Percentiles rank a stretch among this genome's conserved stretches.
Conservation (phyloP, 2,797 vertebrate genomes). For the Melanotaenia trifasciata region DNA sequence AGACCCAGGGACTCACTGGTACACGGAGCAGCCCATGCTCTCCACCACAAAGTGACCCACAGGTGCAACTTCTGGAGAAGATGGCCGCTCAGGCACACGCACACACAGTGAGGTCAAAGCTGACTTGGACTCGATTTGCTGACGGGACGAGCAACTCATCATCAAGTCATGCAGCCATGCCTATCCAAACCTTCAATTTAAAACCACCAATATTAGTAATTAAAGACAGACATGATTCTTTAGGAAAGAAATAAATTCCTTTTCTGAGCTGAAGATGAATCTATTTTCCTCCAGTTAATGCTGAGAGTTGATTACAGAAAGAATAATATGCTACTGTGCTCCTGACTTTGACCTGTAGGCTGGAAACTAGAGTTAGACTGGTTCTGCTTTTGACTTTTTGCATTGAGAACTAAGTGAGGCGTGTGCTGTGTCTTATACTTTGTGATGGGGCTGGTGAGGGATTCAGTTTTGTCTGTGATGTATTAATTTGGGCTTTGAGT, state of each 20-base stretch:
- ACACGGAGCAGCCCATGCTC: slow-evolving; percentile 85
- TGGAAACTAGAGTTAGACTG: slow-evolving; percentile 32
- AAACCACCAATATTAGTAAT: slow-evolving; percentile 22
- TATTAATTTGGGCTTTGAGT: slow-evolving; percentile 50
- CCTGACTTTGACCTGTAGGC: slow-evolving; percentile 32
- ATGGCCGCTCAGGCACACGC: slow-evolving; percentile 65
- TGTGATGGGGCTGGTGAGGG: slow-evolving; percentile 36
- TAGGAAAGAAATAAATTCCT: slow-evolving; percentile 12
- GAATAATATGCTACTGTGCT: slow-evolving; percentile 27
- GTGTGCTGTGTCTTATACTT: slow-evolving; percentile 52
- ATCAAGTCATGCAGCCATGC: slow-evolving; percentile 55
- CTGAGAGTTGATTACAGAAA: slow-evolving; percentile 30
- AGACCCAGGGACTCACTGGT: slow-evolving; percentile 86
- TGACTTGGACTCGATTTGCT: slow-evolving; percentile 52
- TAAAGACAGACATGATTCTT: slow-evolving; percentile 16
- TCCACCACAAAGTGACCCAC: slow-evolving; percentile 78
- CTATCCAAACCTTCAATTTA: slow-evolving; percentile 50
- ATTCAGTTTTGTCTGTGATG: slow-evolving; percentile 48
- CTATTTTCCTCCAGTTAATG: slow-evolving; percentile 34
- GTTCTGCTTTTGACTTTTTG: slow-evolving; percentile 42
- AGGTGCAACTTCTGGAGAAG: slow-evolving; percentile 19
- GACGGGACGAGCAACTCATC: slow-evolving; percentile 55
- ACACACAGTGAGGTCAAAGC: slow-evolving; percentile 57
- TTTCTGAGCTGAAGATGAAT: slow-evolving; percentile 44
- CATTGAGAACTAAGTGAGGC: slow-evolving; percentile 36